Conservation (phyloP, 2,888 invertebrate genomes). For the Pterostichus madidus region DNA sequence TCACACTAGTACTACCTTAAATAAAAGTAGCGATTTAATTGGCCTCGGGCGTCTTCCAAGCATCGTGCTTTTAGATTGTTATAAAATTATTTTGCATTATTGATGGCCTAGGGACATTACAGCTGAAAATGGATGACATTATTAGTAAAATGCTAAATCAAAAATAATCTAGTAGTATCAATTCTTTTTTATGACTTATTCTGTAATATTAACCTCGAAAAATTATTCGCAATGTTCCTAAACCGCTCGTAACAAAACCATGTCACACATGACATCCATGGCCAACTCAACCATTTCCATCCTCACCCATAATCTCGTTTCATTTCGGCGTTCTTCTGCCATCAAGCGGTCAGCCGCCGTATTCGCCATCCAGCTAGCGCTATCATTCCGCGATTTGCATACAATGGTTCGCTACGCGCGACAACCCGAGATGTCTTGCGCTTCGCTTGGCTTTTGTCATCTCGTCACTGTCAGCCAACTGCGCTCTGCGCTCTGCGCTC, state of each 20-base stretch:
- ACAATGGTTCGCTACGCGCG: conserved; percentile 34
- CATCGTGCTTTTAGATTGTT: no score
- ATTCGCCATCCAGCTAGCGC: conserved; percentile 7
- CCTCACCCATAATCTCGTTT: background rate
- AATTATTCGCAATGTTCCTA: background rate
- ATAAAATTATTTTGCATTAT: no score
- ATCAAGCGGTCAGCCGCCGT: background rate
- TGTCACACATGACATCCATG: background rate
- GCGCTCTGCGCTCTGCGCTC: conserved; percentile 4
- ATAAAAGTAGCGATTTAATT: no score
- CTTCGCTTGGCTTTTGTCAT: conserved; percentile 28
- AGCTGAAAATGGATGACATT: no score
- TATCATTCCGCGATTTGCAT: conserved; percentile 39
- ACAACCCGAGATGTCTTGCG: conserved; percentile 41
- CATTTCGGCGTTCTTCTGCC: background rate
- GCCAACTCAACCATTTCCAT: background rate
- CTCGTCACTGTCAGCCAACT: conserved; percentile 52
- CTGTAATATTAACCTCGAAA: no score
- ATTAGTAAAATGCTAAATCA: no score
- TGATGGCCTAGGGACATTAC: no score
- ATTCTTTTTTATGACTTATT: no score
- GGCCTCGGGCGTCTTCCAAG: no score
- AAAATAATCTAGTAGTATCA: no score
- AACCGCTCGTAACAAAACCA: no score
- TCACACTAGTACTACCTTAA: no score